A percentile compares a stretch with the other conserved stretches of the same genome.
phyloP scores from a whole-genome alignment of 2,113 vertebrate species.

The Calidris pygmaea region DNA sequence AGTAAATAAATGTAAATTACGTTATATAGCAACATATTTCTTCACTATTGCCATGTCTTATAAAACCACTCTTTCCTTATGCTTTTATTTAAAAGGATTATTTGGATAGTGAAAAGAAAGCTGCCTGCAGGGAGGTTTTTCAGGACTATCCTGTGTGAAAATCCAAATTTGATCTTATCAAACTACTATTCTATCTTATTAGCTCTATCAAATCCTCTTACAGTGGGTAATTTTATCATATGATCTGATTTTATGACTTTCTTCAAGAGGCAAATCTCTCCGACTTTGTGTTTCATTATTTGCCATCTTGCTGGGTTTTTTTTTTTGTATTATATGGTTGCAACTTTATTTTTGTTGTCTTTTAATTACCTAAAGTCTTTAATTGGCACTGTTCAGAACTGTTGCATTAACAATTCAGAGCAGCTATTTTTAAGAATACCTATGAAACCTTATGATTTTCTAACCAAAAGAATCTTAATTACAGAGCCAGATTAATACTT shows the following conservation, averaged over 20 bases:
- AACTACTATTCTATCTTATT: neutral
- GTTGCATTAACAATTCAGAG: neutral
- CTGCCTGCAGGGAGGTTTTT: neutral
- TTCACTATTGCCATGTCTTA: neutral
- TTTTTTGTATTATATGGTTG: neutral
- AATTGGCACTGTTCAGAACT: neutral
- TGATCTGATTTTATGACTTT: neutral
- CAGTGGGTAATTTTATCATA: neutral
- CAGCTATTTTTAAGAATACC: neutral
- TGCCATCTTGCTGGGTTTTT: neutral
- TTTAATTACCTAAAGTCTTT: neutral
- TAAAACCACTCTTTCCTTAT: neutral
- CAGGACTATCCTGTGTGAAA: neutral
- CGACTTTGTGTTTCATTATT: neutral
- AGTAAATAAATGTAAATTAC: neutral
- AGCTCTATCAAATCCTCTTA: neutral
- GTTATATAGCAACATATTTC: neutral
- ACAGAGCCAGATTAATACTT: neutral
- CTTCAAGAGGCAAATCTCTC: neutral
- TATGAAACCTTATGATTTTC: neutral
- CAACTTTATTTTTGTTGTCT: neutral
- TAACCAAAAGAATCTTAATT: neutral
- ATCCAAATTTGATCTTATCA: neutral
- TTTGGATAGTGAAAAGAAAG: neutral
- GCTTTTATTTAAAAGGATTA: neutral